phyloP scores from a whole-genome alignment of 2,113 vertebrate genomes.

The Cryptomyrus ogoouensis region DNA sequence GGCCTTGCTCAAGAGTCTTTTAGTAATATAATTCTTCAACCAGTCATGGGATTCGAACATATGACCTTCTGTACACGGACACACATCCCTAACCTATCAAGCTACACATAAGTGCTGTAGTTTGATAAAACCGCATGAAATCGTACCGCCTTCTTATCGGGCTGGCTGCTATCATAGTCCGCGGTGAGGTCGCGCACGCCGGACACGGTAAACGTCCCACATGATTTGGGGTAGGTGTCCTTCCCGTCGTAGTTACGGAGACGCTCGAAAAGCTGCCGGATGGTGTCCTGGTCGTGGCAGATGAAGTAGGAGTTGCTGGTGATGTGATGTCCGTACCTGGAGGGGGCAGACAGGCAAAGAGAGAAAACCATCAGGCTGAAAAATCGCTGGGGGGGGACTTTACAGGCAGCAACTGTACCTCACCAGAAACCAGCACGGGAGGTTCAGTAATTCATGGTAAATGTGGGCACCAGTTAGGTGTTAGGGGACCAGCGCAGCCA shows the following conservation, averaged over 20 bases:
- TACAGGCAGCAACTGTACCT: neutral
- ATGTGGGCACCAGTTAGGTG: neutral
- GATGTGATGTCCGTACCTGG: constrained; percentile 91
- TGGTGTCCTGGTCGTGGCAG: constrained; percentile 79
- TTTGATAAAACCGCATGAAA: neutral
- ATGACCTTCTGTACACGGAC: neutral
- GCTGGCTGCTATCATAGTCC: constrained; percentile 81
- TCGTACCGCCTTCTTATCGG: constrained; percentile 82
- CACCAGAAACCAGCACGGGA: neutral
- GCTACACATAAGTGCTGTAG: neutral
- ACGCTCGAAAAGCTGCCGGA: constrained; percentile 74
- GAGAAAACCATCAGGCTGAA: neutral
- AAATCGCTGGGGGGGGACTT: neutral
- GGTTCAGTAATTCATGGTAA: neutral
- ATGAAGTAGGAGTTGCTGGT: constrained; percentile 93
- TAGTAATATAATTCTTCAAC: neutral
- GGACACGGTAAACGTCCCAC: constrained; percentile 74
- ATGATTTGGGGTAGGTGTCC: constrained; percentile 75
- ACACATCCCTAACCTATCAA: neutral
- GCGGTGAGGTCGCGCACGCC: constrained; percentile 86
- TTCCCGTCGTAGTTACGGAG: constrained; percentile 74
- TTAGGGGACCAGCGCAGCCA: neutral
- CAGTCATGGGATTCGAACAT: neutral
- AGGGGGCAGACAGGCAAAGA: neutral
- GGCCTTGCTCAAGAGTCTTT: neutral